Conservation (phyloP, 2,113 vertebrate species). For the Polypterus bichir region DNA sequence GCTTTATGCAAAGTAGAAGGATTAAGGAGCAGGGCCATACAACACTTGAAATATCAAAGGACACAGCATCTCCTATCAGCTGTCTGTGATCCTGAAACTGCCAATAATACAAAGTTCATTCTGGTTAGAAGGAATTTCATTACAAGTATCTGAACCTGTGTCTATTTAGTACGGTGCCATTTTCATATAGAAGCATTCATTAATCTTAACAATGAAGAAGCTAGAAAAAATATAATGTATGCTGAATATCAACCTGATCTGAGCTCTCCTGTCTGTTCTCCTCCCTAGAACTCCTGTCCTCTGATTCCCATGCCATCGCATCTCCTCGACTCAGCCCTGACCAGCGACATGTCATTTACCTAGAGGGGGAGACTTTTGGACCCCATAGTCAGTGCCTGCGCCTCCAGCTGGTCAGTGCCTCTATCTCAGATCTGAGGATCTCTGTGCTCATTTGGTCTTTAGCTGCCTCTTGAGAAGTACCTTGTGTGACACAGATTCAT, state of each 20-base stretch:
- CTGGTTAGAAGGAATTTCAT: neutral
- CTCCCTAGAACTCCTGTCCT: conserved; percentile 39
- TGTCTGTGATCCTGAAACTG: neutral
- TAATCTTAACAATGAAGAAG: too few relatives aligned
- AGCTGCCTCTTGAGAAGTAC: too few relatives aligned
- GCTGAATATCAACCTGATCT: too few relatives aligned
- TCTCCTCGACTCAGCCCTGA: conserved; percentile 54
- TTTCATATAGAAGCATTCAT: too few relatives aligned
- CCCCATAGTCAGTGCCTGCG: conserved; percentile 53
- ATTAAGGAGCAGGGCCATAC: too few relatives aligned
- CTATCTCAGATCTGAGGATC: too few relatives aligned
- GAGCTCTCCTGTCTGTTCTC: neutral
- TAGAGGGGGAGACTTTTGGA: conserved; percentile 50
- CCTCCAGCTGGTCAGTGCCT: conserved; percentile 40
- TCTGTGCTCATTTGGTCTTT: too few relatives aligned
- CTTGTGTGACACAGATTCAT: too few relatives aligned
- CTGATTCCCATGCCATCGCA: conserved; percentile 34
- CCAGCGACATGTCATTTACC: conserved; percentile 38
- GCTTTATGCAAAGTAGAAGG: too few relatives aligned
- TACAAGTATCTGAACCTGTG: neutral
- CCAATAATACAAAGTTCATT: neutral
- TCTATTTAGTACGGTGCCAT: too few relatives aligned
- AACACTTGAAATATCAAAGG: neutral
- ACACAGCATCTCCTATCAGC: neutral
- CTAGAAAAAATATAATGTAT: too few relatives aligned